A percentile compares a stretch with the other conserved stretches of the same genome.
Evolutionary conservation across 2,888 invertebrate species (phyloP).

Genomic region (Acanthosepion pharaonis): DNA sequence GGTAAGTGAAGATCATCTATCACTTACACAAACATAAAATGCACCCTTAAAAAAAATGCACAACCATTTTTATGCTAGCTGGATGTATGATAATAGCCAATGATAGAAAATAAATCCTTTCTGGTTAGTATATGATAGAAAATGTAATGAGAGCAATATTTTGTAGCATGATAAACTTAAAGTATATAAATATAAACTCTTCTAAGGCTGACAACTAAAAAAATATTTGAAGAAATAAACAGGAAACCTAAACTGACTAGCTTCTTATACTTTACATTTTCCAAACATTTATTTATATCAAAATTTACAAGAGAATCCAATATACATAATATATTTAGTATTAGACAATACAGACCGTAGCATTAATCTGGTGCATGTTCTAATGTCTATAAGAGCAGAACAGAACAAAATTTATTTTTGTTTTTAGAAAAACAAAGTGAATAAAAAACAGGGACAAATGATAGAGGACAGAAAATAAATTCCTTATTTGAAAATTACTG

Average conservation of each 20-base stretch:
- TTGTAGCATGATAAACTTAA: background rate
- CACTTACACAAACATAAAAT: background rate
- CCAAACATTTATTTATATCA: constrained; percentile 33
- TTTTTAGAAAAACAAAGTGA: background rate
- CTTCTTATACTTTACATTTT: background rate
- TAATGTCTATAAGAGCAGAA: background rate
- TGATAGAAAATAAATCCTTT: background rate
- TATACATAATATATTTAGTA: background rate
- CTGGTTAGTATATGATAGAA: background rate
- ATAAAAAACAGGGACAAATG: background rate
- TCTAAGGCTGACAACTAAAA: background rate
- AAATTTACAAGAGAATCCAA: background rate
- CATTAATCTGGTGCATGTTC: background rate
- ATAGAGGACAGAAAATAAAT: background rate
- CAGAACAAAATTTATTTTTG: background rate
- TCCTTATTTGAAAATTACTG: background rate
- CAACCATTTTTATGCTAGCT: background rate
- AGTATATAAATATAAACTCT: background rate
- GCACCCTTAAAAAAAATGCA: background rate
- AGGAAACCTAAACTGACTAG: no score
- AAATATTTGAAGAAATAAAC: background rate
- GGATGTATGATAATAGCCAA: background rate
- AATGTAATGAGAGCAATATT: background rate
- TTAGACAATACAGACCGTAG: no score
- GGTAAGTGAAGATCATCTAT: no score